Percentiles rank a stretch among this genome's conserved stretches.
Evolutionary conservation across 2,113 vertebrate genomes (phyloP).

Genomic region (Pardalotus punctatus): DNA sequence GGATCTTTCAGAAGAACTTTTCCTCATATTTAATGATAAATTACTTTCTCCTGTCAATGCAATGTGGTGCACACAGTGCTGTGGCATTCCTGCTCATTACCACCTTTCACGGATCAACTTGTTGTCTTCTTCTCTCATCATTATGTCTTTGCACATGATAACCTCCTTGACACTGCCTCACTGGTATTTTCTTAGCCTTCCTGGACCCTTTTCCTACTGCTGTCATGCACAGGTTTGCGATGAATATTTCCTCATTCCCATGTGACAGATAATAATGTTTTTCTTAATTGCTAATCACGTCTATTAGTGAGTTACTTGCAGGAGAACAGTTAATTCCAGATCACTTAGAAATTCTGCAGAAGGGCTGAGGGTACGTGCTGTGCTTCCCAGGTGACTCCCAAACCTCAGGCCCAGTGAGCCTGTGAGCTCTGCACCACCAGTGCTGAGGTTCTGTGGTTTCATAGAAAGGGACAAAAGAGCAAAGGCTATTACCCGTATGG

Average conservation of each 20-base stretch:
- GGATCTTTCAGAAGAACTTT: neutral
- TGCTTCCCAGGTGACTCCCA: neutral
- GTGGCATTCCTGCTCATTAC: neutral
- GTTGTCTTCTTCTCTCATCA: neutral
- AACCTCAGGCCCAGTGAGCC: neutral
- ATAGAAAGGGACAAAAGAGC: neutral
- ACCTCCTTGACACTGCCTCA: constrained; percentile 4
- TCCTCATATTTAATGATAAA: neutral
- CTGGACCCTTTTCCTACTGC: neutral
- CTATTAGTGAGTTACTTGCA: constrained; percentile 56
- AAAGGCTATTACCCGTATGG: neutral
- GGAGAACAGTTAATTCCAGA: constrained; percentile 35
- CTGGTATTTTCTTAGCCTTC: neutral
- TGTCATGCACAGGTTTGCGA: neutral
- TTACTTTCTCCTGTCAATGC: neutral
- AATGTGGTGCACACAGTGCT: neutral
- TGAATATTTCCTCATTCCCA: constrained; percentile 30
- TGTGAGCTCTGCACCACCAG: neutral
- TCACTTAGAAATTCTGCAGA: neutral
- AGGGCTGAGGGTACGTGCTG: neutral
- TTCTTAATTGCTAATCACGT: constrained; percentile 60
- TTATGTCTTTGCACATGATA: neutral
- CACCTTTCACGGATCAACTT: constrained; percentile 16
- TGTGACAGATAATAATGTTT: constrained; percentile 56
- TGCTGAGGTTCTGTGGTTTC: neutral